A percentile compares a stretch with the other conserved stretches of the same genome.
Conservation (phyloP, 2,888 invertebrate genomes). For the Lamproptera curius region DNA sequence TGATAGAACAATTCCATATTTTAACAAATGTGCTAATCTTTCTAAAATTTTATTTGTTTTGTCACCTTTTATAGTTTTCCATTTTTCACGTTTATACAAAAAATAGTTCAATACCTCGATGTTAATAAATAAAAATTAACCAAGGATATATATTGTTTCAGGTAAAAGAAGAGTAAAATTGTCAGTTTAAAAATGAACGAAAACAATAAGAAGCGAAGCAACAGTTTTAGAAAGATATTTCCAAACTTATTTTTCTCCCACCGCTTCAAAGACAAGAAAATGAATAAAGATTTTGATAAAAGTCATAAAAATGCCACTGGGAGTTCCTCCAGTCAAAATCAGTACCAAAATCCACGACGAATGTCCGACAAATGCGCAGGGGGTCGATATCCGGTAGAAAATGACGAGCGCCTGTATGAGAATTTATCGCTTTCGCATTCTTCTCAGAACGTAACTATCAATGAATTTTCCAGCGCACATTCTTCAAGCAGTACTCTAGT, state of each 20-base stretch:
- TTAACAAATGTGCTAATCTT: too few species aligned
- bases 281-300: slow-evolving; percentile 36
- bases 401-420: slow-evolving; percentile 61
- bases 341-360: slow-evolving; percentile 54
- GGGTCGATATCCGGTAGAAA: slow-evolving; percentile 30
- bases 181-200: slow-evolving; percentile 34
- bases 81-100: not conserved
- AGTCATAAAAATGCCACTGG: slow-evolving; percentile 27
- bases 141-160: slow-evolving; percentile 29
- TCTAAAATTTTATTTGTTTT: not conserved
- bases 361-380: slow-evolving; percentile 40
- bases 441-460: slow-evolving; percentile 34
- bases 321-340: slow-evolving; percentile 40
- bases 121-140: not conserved
- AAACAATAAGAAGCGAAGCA: slow-evolving; percentile 52
- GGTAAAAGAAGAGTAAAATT: slow-evolving; percentile 24
- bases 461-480: slow-evolving; percentile 46
- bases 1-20: too few species aligned
- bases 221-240: slow-evolving; percentile 61
- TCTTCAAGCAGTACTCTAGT: slow-evolving; percentile 66
- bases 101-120: not conserved
- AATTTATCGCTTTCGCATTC: slow-evolving; percentile 44
- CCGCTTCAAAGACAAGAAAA: slow-evolving; percentile 53
- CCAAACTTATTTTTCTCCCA: slow-evolving; percentile 56
- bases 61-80: not conserved